These are phyloP conservation scores for Urocolius indicus DNA, from an alignment of 2,113 vertebrate species.

Conservation along the genomic window DNA sequence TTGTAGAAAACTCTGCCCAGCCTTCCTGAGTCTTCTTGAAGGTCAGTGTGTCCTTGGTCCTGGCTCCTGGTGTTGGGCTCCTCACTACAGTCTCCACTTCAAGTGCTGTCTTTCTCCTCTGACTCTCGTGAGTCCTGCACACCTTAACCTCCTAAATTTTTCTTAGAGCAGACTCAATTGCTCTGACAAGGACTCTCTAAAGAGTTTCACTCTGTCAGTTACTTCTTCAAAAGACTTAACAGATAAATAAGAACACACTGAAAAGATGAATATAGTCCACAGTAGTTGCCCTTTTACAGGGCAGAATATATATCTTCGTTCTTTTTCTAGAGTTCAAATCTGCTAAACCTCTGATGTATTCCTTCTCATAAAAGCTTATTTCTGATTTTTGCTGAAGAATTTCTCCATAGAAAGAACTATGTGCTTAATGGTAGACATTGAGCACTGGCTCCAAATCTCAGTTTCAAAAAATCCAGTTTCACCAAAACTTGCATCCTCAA, in stretches of 20 bases:
- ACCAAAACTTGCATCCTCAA: not conserved
- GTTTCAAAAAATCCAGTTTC: not conserved
- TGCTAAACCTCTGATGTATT: not conserved
- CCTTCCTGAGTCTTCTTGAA: not conserved
- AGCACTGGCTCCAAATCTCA: not conserved
- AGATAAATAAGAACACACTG: not conserved
- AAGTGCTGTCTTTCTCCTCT: not conserved
- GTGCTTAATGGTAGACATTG: not conserved
- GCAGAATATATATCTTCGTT: not conserved
- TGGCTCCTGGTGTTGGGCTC: rapidly evolving
- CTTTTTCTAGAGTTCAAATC: not conserved
- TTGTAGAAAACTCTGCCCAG: not conserved
- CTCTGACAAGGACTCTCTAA: not conserved
- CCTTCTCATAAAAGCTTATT: not conserved
- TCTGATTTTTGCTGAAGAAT: not conserved
- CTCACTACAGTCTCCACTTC: rapidly evolving
- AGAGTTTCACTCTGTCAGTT: not conserved
- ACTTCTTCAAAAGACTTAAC: not conserved
- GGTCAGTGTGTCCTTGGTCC: not conserved
- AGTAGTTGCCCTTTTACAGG: not conserved
- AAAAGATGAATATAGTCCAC: not conserved
- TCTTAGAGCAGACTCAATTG: not conserved
- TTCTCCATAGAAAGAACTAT: not conserved
- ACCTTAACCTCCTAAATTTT: not conserved
- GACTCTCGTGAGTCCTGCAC: not conserved